Conservation (phyloP, 2,888 invertebrate genomes). For the Melieria crassipennis region DNA sequence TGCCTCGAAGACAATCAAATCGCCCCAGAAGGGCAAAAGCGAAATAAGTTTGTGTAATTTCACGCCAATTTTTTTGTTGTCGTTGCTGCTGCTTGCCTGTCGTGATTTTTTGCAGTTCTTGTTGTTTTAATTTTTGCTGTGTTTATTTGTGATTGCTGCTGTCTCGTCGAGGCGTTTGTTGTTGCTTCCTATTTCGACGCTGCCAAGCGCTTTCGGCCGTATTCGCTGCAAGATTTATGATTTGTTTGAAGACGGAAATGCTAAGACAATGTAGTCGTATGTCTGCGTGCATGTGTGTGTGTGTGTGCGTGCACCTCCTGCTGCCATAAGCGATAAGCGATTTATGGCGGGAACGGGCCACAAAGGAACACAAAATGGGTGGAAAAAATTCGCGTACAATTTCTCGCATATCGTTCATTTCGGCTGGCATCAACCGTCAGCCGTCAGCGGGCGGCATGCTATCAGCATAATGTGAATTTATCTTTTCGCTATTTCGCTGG, state of each 20-base stretch:
- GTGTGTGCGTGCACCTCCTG: background rate
- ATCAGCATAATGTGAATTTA: conserved; percentile 49
- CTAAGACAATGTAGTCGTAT: conserved; percentile 43
- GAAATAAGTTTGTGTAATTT: conserved; percentile 60
- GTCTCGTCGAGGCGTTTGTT: conserved; percentile 23
- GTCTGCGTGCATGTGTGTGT: background rate
- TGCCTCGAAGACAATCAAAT: no score
- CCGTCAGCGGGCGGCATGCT: conserved; percentile 57
- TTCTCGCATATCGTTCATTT: conserved; percentile 20
- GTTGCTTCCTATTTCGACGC: conserved; percentile 17
- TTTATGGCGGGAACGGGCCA: background rate
- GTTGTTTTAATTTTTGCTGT: conserved; percentile 37
- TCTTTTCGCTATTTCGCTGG: conserved; percentile 31
- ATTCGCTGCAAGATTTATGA: conserved; percentile 59
- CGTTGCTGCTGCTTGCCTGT: conserved; percentile 14
- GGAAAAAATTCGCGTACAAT: background rate
- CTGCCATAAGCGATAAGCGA: conserved; percentile 27
- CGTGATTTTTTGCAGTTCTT: conserved; percentile 15
- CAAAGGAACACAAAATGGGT: background rate
- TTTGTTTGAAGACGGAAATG: conserved; percentile 54
- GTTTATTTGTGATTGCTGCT: conserved; percentile 41
- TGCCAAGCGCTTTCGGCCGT: conserved; percentile 12
- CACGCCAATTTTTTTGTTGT: conserved; percentile 61
- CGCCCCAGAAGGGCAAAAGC: conserved; percentile 24
- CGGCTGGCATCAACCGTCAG: conserved; percentile 35